phyloP scores from a whole-genome alignment of 2,113 vertebrate genomes.

The Arvicanthis niloticus region DNA sequence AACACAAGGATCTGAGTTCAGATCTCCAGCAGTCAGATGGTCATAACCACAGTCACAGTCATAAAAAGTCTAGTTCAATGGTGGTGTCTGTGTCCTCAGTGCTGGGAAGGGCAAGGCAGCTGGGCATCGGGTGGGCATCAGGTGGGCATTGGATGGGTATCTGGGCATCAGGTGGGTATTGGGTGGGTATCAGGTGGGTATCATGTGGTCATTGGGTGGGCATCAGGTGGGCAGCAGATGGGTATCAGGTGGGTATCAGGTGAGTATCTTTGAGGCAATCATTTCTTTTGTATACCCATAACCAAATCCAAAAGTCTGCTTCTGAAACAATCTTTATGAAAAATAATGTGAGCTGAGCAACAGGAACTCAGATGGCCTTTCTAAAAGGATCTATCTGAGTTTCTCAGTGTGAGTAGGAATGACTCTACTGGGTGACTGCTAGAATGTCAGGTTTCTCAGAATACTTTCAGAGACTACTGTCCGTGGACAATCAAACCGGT shows the following conservation, averaged over 20 bases:
- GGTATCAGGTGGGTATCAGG: too few species aligned
- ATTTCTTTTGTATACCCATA: not conserved
- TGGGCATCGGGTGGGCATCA: too few species aligned
- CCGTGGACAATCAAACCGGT: not conserved
- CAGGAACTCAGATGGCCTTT: not conserved
- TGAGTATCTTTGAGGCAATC: not conserved
- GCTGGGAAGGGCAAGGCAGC: not conserved
- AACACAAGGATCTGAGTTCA: not conserved
- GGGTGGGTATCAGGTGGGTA: too few species aligned
- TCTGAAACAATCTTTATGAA: conserved; percentile 38
- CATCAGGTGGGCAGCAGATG: too few species aligned
- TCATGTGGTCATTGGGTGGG: not conserved
- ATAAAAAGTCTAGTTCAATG: not conserved
- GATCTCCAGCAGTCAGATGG: not conserved
- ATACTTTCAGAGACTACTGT: not conserved
- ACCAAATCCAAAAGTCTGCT: conserved; percentile 2
- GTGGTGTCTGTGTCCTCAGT: not conserved
- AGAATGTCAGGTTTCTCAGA: not conserved
- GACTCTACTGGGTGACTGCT: not conserved
- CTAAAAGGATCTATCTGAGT: not conserved
- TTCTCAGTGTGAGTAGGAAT: not conserved
- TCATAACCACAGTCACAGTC: not conserved
- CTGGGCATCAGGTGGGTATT: too few species aligned
- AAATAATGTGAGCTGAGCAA: conserved; percentile 1
- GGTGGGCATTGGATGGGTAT: too few species aligned